These are phyloP conservation scores for Apeltes quadracus DNA, from an alignment of 2,113 vertebrate species.

Conservation along the genomic window DNA sequence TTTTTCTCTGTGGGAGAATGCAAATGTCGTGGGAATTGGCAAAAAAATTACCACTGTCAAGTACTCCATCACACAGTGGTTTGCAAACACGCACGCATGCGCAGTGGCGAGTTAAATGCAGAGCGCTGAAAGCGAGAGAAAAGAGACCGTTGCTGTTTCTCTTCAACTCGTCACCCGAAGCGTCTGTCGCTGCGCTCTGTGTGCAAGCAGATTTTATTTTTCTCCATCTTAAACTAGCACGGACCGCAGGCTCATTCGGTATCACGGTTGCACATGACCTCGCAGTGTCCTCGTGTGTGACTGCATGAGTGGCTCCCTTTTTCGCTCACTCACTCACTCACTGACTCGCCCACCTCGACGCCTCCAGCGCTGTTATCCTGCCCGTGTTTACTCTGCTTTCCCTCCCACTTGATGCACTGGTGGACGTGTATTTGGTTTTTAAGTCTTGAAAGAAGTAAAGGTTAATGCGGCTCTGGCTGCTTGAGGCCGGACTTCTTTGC, in stretches of 20 bases:
- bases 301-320: constrained; percentile 60
- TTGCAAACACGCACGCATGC: constrained; percentile 15
- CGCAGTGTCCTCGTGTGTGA: constrained; percentile 62
- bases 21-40: constrained; percentile 5
- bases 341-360: constrained; percentile 30
- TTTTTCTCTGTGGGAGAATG: constrained; percentile 29
- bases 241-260: too few species aligned
- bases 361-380: constrained; percentile 31
- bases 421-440: constrained; percentile 5
- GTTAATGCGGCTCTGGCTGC: constrained; percentile 33
- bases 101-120: constrained; percentile 9
- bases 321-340: constrained; percentile 22
- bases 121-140: constrained; percentile 20
- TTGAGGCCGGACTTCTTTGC: neutral
- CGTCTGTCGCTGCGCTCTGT: constrained; percentile 36
- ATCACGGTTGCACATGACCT: too few species aligned
- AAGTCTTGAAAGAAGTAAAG: constrained; percentile 28
- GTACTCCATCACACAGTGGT: constrained; percentile 41
- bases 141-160: constrained; percentile 46
- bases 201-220: constrained; percentile 35
- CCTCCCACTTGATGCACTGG: neutral
- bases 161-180: constrained; percentile 39
- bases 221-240: constrained; percentile 59
- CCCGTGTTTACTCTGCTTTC: constrained; percentile 8
- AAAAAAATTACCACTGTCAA: constrained; percentile 9